A percentile compares a stretch with the other conserved stretches of the same genome.
These are phyloP conservation scores for Rotaria magnacalcarata DNA, from an alignment of 2,888 invertebrate species.

Conservation along the genomic window DNA sequence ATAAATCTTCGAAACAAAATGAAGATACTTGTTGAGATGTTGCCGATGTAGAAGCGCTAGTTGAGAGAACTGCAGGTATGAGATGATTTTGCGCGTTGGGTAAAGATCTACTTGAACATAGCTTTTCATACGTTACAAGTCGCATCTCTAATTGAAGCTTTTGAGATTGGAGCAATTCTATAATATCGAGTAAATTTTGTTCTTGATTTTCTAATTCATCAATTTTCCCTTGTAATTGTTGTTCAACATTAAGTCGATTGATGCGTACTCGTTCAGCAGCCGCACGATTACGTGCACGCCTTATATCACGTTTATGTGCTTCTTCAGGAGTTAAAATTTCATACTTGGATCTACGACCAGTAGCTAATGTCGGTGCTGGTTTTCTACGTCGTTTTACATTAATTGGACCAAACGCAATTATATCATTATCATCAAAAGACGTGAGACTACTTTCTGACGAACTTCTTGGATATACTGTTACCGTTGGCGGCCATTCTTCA, in stretches of 20 bases:
- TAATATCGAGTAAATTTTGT: background rate
- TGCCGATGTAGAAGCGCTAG: background rate
- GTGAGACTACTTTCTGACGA: background rate
- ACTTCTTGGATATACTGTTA: background rate
- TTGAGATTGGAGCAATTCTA: background rate
- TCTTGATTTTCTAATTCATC: background rate
- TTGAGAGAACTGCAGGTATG: background rate
- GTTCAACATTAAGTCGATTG: slow-evolving; percentile 30
- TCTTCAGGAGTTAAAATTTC: slow-evolving; percentile 38
- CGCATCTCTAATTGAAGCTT: background rate
- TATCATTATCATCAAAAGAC: background rate
- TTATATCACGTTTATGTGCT: slow-evolving; percentile 40
- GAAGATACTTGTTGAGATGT: background rate
- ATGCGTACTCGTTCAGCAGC: slow-evolving; percentile 44
- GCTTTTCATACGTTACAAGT: background rate
- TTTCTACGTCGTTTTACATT: slow-evolving; percentile 40
- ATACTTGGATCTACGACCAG: slow-evolving; percentile 44
- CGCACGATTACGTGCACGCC: slow-evolving; percentile 43
- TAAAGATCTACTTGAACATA: background rate
- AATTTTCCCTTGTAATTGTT: background rate
- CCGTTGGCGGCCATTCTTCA: background rate
- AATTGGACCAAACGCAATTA: slow-evolving; percentile 40
- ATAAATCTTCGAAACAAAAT: background rate
- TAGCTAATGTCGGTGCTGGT: slow-evolving; percentile 44
- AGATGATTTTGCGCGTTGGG: background rate